A percentile compares a stretch with the other conserved stretches of the same genome.
phyloP scores from a whole-genome alignment of 92 coral and sea anemone species.

The Porites lobata region DNA sequence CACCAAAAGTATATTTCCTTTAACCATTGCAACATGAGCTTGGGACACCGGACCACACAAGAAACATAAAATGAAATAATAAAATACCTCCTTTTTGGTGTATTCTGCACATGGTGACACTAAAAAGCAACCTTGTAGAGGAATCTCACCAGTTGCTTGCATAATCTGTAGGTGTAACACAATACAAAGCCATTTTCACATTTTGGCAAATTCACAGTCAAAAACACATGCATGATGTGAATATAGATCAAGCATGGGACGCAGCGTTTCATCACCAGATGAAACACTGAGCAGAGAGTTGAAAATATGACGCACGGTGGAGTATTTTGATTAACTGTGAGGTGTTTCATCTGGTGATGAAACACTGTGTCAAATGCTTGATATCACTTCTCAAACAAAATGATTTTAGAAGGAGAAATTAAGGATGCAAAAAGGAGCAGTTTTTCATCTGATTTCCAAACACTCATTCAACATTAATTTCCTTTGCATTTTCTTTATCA shows the following conservation, averaged over 20 bases:
- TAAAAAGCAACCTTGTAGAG: slow-evolving; percentile 89
- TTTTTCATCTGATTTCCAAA: no score
- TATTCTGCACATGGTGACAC: slow-evolving; percentile 97
- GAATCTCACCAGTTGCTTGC: slow-evolving; percentile 84
- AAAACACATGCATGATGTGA: background rate
- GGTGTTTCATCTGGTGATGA: no score
- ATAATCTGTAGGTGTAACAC: slow-evolving; percentile 54
- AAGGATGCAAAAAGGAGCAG: no score
- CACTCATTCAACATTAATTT: no score
- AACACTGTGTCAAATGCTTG: no score
- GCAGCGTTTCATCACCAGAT: background rate
- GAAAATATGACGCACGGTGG: background rate
- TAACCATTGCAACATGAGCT: background rate
- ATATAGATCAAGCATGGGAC: background rate
- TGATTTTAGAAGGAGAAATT: no score
- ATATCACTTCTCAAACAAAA: no score
- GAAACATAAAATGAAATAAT: background rate
- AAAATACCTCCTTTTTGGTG: slow-evolving; percentile 91
- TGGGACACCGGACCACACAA: background rate
- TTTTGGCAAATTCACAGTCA: no score
- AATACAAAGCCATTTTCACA: background rate
- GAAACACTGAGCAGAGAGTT: background rate
- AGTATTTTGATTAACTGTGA: no score
- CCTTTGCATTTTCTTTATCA: no score
- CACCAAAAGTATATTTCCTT: no score